These are phyloP conservation scores for Trichosurus vulpecula DNA, from an alignment of 2,797 vertebrate species.

Conservation along the genomic window DNA sequence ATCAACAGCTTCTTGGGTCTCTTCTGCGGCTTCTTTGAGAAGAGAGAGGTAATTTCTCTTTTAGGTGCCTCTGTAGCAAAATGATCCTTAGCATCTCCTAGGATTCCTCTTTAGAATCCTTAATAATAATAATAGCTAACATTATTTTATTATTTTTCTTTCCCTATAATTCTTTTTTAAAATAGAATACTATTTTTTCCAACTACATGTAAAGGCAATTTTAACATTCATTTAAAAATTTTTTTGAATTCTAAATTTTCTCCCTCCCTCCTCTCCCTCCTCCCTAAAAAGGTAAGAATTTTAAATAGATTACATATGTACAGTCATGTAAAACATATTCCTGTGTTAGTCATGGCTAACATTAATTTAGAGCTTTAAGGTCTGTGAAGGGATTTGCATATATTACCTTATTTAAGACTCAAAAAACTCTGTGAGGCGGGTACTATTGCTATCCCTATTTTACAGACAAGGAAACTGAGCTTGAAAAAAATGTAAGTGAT, in stretches of 20 bases:
- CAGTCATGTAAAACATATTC: background rate
- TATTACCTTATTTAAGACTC: background rate
- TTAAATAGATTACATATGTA: background rate
- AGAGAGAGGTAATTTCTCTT: slow-evolving; percentile 75
- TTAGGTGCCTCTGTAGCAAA: background rate
- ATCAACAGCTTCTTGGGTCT: slow-evolving; percentile 92
- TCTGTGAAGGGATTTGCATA: background rate
- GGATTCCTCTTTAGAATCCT: background rate
- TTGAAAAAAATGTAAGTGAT: background rate
- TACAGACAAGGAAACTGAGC: background rate
- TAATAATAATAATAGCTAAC: background rate
- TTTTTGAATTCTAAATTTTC: background rate
- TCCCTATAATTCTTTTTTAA: background rate
- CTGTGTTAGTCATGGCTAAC: background rate
- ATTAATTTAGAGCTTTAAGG: background rate
- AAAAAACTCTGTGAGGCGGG: background rate
- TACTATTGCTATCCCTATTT: background rate
- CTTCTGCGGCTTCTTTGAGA: slow-evolving; percentile 91
- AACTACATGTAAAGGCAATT: background rate
- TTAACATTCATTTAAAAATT: background rate
- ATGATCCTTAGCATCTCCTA: background rate
- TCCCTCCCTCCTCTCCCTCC: background rate
- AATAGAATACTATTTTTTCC: background rate
- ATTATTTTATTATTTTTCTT: background rate
- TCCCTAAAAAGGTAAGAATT: background rate